Evolutionary conservation across 2,113 vertebrate species (phyloP).

Genomic region (Neofelis nebulosa): DNA sequence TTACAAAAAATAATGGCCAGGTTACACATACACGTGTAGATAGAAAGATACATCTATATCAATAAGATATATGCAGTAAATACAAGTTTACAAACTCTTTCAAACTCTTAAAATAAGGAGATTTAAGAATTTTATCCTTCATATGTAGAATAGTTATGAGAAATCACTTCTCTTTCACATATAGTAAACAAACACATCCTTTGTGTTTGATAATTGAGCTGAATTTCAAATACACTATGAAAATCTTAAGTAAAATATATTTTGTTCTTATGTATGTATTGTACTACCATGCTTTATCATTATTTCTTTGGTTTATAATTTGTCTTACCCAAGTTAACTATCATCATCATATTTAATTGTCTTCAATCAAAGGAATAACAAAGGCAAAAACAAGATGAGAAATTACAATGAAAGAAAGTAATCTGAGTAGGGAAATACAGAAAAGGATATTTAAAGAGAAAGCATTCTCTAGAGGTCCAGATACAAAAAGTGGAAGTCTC

Average conservation of each 20-base stretch:
- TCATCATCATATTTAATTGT: slow-evolving; percentile 34
- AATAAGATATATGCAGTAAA: neutral
- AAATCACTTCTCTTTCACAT: slow-evolving; percentile 24
- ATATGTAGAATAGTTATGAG: neutral
- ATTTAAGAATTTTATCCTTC: neutral
- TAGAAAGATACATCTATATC: neutral
- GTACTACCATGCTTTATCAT: neutral
- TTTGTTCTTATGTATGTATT: neutral
- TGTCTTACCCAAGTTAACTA: slow-evolving; percentile 52
- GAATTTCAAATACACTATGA: slow-evolving; percentile 45
- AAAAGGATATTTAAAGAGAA: neutral
- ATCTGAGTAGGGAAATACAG: neutral
- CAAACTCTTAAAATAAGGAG: neutral
- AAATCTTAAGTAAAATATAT: neutral
- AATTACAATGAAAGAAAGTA: slow-evolving; percentile 13
- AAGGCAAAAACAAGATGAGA: slow-evolving; percentile 12
- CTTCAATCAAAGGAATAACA: slow-evolving; percentile 19
- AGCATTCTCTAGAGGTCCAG: neutral
- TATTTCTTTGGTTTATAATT: slow-evolving; percentile 49
- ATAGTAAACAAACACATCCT: neutral
- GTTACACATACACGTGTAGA: neutral
- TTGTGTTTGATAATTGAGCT: slow-evolving; percentile 35
- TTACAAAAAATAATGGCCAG: neutral
- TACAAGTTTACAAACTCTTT: neutral
- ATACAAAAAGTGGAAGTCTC: neutral